Percentiles rank a stretch among this genome's conserved stretches.
Evolutionary conservation across 2,888 invertebrate species (phyloP).

Genomic region (Drosophila incognita): DNA sequence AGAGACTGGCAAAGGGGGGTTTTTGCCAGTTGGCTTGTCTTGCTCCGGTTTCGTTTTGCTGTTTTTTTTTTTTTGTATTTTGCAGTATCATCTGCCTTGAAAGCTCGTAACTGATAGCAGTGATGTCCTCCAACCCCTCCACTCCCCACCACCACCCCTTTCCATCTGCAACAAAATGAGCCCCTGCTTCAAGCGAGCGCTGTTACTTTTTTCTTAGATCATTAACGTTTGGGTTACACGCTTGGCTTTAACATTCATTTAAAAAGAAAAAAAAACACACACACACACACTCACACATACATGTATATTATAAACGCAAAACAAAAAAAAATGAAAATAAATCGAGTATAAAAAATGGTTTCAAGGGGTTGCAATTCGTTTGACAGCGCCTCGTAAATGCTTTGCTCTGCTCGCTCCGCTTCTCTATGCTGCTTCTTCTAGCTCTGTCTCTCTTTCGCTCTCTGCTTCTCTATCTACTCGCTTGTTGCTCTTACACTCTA

Average conservation of each 20-base stretch:
- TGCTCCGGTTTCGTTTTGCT: conserved; percentile 49
- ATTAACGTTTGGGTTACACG: conserved; percentile 59
- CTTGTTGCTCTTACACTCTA: conserved; percentile 69
- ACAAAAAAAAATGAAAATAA: conserved; percentile 57
- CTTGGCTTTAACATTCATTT: conserved; percentile 25
- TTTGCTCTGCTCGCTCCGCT: conserved; percentile 15
- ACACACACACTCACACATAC: not conserved
- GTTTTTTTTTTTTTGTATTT: conserved; percentile 23
- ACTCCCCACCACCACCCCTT: not conserved
- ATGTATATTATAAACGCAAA: not conserved
- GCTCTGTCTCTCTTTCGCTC: not conserved
- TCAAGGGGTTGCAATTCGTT: conserved; percentile 74
- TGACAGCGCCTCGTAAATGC: conserved; percentile 59
- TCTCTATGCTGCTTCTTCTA: not conserved
- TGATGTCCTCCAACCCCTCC: not conserved
- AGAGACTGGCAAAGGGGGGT: conserved; percentile 14
- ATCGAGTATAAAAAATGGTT: conserved; percentile 75
- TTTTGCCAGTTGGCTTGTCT: conserved; percentile 57
- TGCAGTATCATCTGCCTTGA: conserved; percentile 63
- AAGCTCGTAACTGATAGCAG: conserved; percentile 71
- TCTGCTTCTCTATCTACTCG: conserved; percentile 20
- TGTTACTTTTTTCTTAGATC: conserved; percentile 56
- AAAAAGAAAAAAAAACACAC: not conserved
- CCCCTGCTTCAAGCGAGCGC: not conserved
- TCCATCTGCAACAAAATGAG: not conserved